phyloP scores from a whole-genome alignment of 2,888 invertebrate genomes.

The Acanthacorydalis orientalis region DNA sequence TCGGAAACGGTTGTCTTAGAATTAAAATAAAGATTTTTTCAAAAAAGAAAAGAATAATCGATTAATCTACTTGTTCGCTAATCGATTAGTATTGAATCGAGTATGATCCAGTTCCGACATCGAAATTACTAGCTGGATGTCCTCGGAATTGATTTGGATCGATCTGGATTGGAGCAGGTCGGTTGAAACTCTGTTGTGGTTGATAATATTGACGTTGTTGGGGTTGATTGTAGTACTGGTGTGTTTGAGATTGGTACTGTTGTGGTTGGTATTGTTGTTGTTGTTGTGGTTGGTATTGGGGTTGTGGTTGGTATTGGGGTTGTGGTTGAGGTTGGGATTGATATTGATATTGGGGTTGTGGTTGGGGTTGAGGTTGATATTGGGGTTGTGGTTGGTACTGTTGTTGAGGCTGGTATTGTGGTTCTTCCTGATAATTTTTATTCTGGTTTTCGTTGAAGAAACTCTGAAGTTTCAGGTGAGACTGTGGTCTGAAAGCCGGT shows the following conservation, averaged over 20 bases:
- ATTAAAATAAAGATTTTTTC: neutral
- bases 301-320: conserved; percentile 18
- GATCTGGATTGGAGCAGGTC: conserved; percentile 15
- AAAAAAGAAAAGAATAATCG: neutral
- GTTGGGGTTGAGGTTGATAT: conserved; percentile 16
- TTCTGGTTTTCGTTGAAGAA: conserved; percentile 17
- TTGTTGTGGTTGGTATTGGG: conserved; percentile 16
- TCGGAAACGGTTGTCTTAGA: neutral
- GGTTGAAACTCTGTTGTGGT: conserved; percentile 13
- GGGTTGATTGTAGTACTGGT: conserved; percentile 10
- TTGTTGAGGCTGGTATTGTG: conserved; percentile 22
- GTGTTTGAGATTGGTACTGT: conserved; percentile 18
- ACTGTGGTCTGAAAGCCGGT: conserved; percentile 15
- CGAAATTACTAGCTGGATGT: conserved; percentile 57
- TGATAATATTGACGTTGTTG: conserved; percentile 10
- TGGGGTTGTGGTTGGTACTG: conserved; percentile 22
- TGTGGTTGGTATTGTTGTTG: conserved; percentile 19
- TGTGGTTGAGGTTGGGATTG: conserved; percentile 22
- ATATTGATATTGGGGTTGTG: conserved; percentile 23
- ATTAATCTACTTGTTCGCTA: neutral
- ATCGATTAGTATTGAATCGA: conserved; percentile 45
- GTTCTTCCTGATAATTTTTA: conserved; percentile 21
- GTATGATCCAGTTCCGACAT: conserved; percentile 60
- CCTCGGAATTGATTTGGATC: conserved; percentile 29
- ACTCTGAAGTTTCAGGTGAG: conserved; percentile 19